These are phyloP conservation scores for Lagopus muta DNA, from an alignment of 2,113 vertebrate genomes.

Conservation along the genomic window DNA sequence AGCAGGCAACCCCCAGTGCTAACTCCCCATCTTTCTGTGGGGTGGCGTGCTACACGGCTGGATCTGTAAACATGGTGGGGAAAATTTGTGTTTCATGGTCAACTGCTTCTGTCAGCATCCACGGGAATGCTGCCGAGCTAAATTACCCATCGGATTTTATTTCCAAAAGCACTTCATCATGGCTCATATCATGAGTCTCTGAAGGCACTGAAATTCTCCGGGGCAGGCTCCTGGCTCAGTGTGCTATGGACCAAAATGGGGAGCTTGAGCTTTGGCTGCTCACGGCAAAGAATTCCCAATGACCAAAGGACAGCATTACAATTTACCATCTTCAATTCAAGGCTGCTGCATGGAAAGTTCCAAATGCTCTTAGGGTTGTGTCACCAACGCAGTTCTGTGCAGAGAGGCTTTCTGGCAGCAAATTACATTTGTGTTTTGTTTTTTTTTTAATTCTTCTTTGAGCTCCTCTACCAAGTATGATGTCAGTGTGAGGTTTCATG, in stretches of 20 bases:
- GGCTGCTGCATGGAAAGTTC: not conserved
- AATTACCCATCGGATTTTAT: slow-evolving; percentile 23
- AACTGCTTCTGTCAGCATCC: not conserved
- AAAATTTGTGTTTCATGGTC: not conserved
- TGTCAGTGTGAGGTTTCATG: accelerated
- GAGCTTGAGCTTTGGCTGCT: not conserved
- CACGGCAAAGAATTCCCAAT: not conserved
- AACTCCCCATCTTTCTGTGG: not conserved
- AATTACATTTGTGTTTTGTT: not conserved
- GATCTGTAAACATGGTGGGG: not conserved
- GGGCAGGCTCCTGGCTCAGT: not conserved
- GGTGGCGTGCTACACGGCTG: not conserved
- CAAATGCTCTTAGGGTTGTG: not conserved
- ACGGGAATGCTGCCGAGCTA: not conserved
- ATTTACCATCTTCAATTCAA: accelerated
- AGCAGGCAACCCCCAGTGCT: not conserved
- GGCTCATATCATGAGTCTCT: not conserved
- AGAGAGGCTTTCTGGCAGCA: not conserved
- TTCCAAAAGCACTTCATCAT: not conserved
- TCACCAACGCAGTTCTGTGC: not conserved
- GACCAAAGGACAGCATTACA: not conserved
- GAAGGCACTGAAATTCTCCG: not conserved
- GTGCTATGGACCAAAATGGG: not conserved
- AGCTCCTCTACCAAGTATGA: not conserved
- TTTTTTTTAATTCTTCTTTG: not conserved